Evolutionary conservation across 1,140 invertebrate species (phyloP).

Genomic region (Zaprionus capensis): DNA sequence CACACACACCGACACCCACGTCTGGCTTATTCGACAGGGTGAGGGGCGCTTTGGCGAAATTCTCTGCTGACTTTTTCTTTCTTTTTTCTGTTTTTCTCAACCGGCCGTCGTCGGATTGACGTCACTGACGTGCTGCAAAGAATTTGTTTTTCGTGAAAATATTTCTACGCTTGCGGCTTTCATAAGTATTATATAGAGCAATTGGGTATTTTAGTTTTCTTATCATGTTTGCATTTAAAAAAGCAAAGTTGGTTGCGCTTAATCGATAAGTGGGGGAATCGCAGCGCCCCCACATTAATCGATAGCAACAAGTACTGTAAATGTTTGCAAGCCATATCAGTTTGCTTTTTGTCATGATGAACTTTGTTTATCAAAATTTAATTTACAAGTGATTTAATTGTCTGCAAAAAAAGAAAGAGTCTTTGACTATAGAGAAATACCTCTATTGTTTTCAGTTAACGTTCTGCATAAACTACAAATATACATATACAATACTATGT

Average conservation of each 20-base stretch:
- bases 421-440: neutral
- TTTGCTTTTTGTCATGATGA: neutral
- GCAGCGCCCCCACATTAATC: neutral
- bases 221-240: neutral
- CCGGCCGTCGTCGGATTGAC: conserved; percentile 73
- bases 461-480: neutral
- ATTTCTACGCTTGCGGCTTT: conserved; percentile 60
- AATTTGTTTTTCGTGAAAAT: conserved; percentile 82
- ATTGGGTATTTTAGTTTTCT: conserved; percentile 32
- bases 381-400: neutral
- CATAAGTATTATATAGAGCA: conserved; percentile 28
- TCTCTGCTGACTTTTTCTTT: conserved; percentile 10
- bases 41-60: conserved; percentile 41
- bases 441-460: conserved; percentile 1
- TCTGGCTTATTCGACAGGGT: conserved; percentile 45
- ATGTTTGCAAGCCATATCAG: neutral
- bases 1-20: conserved; percentile 62
- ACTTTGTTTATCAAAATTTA: neutral
- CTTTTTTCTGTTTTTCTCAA: conserved; percentile 52
- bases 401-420: conserved; percentile 6
- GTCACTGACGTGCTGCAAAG: conserved; percentile 76
- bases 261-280: neutral
- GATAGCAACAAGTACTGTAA: neutral
- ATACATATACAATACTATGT: conserved; percentile 5
- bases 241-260: neutral